Conservation (phyloP, 2,113 vertebrate genomes). For the Festucalex cinctus region DNA sequence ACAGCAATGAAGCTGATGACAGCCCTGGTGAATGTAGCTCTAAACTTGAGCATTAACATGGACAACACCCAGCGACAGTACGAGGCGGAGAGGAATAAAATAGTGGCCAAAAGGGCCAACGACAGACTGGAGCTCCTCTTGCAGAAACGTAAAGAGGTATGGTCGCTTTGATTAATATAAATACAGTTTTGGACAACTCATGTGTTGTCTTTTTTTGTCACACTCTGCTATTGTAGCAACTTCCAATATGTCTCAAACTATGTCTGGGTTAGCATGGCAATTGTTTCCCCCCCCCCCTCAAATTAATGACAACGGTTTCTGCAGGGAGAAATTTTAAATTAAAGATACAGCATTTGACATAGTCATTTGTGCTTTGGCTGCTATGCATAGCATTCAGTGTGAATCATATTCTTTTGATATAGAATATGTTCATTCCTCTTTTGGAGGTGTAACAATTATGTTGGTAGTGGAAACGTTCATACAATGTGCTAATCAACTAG, state of each 20-base stretch:
- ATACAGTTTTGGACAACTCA: not conserved
- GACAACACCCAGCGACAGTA: constrained; percentile 98
- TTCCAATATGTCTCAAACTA: not conserved
- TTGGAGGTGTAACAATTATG: constrained; percentile 18
- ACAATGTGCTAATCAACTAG: constrained; percentile 37
- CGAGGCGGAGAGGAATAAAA: constrained; percentile 96
- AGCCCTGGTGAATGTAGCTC: constrained; percentile 97
- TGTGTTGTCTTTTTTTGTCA: too few species aligned
- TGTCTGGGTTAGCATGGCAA: not conserved
- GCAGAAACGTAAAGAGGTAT: constrained; percentile 97
- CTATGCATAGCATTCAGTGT: not conserved
- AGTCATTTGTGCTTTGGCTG: not conserved
- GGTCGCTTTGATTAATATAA: too few species aligned
- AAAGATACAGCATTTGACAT: not conserved
- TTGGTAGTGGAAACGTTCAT: constrained; percentile 22
- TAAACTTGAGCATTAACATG: constrained; percentile 99
- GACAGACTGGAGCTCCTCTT: constrained; percentile 92
- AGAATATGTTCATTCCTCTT: constrained; percentile 7
- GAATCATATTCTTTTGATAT: not conserved
- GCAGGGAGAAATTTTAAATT: not conserved
- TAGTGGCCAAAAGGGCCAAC: constrained; percentile 93
- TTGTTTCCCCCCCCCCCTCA: not conserved
- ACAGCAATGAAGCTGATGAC: constrained; percentile 99
- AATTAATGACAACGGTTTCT: not conserved
- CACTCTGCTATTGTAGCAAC: too few species aligned